Evolutionary conservation across 2,113 vertebrate genomes (phyloP).

Genomic region (Suricata suricatta): DNA sequence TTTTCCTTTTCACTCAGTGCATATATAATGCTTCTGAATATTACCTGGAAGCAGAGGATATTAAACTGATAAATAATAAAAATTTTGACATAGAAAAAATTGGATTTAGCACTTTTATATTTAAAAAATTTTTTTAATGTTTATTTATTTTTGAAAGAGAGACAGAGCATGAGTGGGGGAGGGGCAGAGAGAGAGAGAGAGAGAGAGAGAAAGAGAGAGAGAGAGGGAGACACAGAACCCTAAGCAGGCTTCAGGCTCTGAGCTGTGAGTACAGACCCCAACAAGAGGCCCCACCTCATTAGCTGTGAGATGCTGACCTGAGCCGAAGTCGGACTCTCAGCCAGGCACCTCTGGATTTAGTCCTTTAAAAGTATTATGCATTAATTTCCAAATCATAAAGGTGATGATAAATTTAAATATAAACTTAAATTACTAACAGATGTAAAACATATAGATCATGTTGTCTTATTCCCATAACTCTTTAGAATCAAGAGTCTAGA

Average conservation of each 20-base stretch:
- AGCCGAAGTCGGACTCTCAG: no score
- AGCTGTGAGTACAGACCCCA: no score
- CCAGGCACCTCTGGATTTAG: not conserved
- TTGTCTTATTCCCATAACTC: not conserved
- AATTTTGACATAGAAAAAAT: not conserved
- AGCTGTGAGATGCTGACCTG: no score
- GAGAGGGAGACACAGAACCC: no score
- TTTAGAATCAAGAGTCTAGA: not conserved
- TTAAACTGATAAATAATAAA: not conserved
- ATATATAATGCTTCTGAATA: not conserved
- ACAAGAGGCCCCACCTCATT: no score
- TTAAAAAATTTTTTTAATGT: no score
- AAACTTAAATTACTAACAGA: not conserved
- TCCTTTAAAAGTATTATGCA: not conserved
- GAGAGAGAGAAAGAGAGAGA: no score
- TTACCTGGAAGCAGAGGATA: not conserved
- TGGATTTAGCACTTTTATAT: not conserved
- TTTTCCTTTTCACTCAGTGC: not conserved
- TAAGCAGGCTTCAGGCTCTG: no score
- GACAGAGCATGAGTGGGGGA: no score
- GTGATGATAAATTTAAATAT: not conserved
- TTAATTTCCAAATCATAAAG: not conserved
- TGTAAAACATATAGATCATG: not conserved
- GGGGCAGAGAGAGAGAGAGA: no score
- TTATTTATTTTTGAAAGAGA: no score